These are phyloP conservation scores for Zootoca vivipara DNA, from an alignment of 2,113 vertebrate genomes.

Conservation along the genomic window DNA sequence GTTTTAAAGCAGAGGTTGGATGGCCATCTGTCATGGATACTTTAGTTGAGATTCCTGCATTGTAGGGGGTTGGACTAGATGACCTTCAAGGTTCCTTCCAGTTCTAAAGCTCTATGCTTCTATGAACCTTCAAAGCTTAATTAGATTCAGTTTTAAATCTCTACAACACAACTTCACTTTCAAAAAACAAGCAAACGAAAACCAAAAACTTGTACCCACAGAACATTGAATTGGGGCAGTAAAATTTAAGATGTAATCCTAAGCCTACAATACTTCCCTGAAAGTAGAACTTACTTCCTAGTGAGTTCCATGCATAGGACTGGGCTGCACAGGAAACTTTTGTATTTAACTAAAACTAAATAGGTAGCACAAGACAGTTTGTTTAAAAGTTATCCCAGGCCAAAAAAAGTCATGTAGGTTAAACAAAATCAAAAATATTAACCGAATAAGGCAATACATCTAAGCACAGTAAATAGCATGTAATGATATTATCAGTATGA, in stretches of 20 bases:
- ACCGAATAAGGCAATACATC: constrained; percentile 20
- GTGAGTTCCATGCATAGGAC: neutral
- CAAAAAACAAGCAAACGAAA: no score
- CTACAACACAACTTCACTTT: neutral
- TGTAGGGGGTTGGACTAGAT: no score
- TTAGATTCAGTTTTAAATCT: neutral
- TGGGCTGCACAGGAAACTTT: neutral
- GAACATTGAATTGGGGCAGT: neutral
- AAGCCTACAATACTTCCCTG: neutral
- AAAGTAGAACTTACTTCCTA: neutral
- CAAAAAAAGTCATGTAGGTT: neutral
- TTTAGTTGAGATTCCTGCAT: no score
- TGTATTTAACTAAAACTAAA: constrained; percentile 5
- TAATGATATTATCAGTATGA: constrained; percentile 11
- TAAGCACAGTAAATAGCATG: neutral
- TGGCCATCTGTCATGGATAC: no score
- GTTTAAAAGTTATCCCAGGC: constrained; percentile 14
- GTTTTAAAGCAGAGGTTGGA: no score
- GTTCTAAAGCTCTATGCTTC: no score
- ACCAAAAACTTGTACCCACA: neutral
- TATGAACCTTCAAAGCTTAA: neutral
- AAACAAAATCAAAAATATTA: constrained; percentile 33
- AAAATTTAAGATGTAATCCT: neutral
- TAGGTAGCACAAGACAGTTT: neutral
- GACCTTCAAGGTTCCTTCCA: no score